Base-by-base conservation (phyloP, 2,888 invertebrate genomes). In the Eurytoma californica region DNA sequence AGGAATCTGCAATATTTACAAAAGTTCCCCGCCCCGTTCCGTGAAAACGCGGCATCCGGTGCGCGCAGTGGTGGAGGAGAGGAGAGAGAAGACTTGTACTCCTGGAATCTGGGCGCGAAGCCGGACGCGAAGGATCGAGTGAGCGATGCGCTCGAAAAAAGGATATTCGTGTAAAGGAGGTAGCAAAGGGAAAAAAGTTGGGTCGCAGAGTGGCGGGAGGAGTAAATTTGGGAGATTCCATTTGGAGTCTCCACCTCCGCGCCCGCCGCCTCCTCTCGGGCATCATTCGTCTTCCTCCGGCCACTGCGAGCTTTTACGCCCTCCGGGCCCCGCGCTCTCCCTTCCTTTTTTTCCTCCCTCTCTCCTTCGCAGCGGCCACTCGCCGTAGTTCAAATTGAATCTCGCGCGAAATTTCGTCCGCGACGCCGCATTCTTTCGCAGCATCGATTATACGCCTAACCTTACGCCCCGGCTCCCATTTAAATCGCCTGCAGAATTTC, bases 241-340 rank as follows among this genome's bases (percentile, higher is more conserved):
- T 72, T 80, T 53, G 66, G 67, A 63, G 72, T 61, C 77, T 67
- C 39, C 20, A 60, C 60, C 58, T 58, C 30, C 51, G 20, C 47
- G 47, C 16, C 60, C 20, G 28, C 7, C 58, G 30, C 28, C 61
- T 67, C 60, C 20, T 57, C 28, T 18, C 60, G 47, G 58, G 63
- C 57, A 75, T 81, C 78, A 78, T 81, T 81, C 81, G 78, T 81
- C 81, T 81, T 81, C 81, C 68, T 81, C 81, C 53, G 39, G 39
- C 39, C 39, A 39, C 39, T 39, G 9, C 39, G 39, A 39, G 39
- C 18, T 30, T 20, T 72, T 53, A 30, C 24, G 9, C 61, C 53
- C 72, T 16, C n/a, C 49, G 16, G 58, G 3, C 16, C 47, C 47
- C 57, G 16, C 55, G n/a, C 68, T 55, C 68, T 57, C 60, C 14